phyloP scores from a whole-genome alignment of 2,797 vertebrate genomes.

The Phyllotis vaccarum region DNA sequence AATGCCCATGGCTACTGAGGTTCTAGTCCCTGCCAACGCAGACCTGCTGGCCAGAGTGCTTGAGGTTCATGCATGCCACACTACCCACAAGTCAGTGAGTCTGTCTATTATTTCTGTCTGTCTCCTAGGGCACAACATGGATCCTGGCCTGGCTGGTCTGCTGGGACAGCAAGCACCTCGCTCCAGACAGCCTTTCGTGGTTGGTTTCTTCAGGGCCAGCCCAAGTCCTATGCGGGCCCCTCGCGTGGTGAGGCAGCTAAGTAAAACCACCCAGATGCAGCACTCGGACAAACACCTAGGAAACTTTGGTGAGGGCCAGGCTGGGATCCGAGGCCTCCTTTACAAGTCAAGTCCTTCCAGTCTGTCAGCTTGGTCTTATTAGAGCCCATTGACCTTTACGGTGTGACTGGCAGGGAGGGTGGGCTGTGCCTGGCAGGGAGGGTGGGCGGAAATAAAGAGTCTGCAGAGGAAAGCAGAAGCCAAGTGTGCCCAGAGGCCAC shows the following conservation, averaged over 20 bases:
- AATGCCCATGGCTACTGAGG: accelerated
- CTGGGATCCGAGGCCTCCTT: neutral
- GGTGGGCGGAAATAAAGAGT: neutral
- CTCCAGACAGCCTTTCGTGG: slow-evolving; percentile 98
- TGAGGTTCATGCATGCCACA: neutral
- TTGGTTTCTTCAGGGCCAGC: slow-evolving; percentile 96
- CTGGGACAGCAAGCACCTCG: slow-evolving; percentile 93
- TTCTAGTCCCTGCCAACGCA: neutral
- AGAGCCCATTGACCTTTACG: neutral
- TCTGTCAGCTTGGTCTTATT: neutral
- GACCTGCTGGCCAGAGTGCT: neutral
- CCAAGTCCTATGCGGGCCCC: slow-evolving; percentile 90
- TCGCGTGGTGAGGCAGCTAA: slow-evolving; percentile 88
- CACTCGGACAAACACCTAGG: slow-evolving; percentile 87
- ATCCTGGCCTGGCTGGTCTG: slow-evolving; percentile 93
- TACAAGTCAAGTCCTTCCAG: neutral
- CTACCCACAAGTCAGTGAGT: neutral
- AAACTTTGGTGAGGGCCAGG: slow-evolving; percentile 20
- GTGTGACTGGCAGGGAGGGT: neutral
- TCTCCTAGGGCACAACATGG: slow-evolving; percentile 92
- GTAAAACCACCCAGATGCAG: slow-evolving; percentile 90
- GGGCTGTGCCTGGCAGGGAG: neutral
- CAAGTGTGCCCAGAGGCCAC: too few relatives aligned
- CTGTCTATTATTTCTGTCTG: neutral
- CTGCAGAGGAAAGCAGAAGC: neutral